Evolutionary conservation across 2,797 vertebrate genomes (phyloP), one percentile per base, ranked within the genome.

Genomic region (Anolis apletophallus): DNA sequence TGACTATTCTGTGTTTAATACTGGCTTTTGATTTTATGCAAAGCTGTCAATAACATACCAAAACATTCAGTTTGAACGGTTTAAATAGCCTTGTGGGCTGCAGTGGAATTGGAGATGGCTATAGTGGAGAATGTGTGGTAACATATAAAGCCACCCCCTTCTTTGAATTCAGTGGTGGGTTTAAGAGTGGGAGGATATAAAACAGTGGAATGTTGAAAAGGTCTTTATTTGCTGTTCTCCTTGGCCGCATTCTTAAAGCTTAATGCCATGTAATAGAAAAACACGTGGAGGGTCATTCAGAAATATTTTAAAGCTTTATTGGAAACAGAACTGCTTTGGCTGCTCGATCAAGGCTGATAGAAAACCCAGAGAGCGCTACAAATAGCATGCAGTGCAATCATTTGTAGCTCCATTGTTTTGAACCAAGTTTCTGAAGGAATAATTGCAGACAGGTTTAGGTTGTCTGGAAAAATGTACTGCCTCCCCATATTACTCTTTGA

Each of bases 221-320:
- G 85, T 87, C 92, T 93, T 95, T 95, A 94, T 94, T 94, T 95
- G 93, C 92, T 88, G 79, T 94, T 94, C 95, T 94, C 88, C 76
- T 93, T 95, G 95, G 95, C 94, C 86, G 85, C 1, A 0, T 90
- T 93, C 84, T 88, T 94, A 91, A 92, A 93, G 89, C 93, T 94
- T 92, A 95, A 93, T 94, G 90, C 80, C 0, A 23, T 93, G 88
- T 94, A 95, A 94, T 92, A 91, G 93, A 89, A 94, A 94, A 91
- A 91, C 92, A 93, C 93, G 94, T 91, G 93, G 89, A 94, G 85
- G 90, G 91, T 93, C 84, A 92, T 94, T 94, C 88, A 91, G 93
- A 94, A 94, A 94, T 93, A 94, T 92, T 94, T 95, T 93, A 87
- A 94, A 91, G 93, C 89, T 94, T 95, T 95, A 95, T 95, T 95